Conservation (phyloP, 1,140 invertebrate genomes). For the Diprion similis region DNA sequence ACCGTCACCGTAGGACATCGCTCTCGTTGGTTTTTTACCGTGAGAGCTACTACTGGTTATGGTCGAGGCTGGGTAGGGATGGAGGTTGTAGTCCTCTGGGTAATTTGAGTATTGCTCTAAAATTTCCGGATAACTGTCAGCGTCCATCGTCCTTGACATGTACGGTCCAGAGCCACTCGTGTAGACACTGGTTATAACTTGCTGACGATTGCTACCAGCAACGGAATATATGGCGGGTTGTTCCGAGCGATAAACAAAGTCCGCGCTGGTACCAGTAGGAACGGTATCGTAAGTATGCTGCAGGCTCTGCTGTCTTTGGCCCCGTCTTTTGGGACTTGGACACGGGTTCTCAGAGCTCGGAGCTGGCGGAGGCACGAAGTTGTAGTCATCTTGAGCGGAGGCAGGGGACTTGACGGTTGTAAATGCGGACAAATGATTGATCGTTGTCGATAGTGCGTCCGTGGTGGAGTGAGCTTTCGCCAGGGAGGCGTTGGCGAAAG, state of each 20-base stretch:
- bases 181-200: slow-evolving; percentile 74
- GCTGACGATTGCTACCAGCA: slow-evolving; percentile 72
- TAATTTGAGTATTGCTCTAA: slow-evolving; percentile 71
- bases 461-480: slow-evolving; percentile 21
- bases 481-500: slow-evolving; percentile 34
- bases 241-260: slow-evolving; percentile 68
- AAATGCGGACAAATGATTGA: slow-evolving; percentile 47
- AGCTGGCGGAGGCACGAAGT: slow-evolving; percentile 45
- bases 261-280: slow-evolving; percentile 42
- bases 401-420: slow-evolving; percentile 44
- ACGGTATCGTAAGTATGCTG: slow-evolving; percentile 42
- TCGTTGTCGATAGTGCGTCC: slow-evolving; percentile 24
- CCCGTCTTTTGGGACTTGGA: slow-evolving; percentile 52
- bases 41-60: slow-evolving; percentile 50
- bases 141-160: slow-evolving; percentile 63
- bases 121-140: slow-evolving; percentile 69
- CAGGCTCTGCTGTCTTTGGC: slow-evolving; percentile 43
- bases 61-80: slow-evolving; percentile 50
- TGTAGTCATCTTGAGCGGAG: slow-evolving; percentile 48
- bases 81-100: slow-evolving; percentile 45
- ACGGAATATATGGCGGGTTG: slow-evolving; percentile 78
- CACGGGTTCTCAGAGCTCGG: slow-evolving; percentile 35
- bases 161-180: slow-evolving; percentile 69
- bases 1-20: slow-evolving; percentile 59
- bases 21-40: slow-evolving; percentile 64